Evolutionary conservation across 2,113 vertebrate species (phyloP).

Genomic region (Hipposideros armiger): DNA sequence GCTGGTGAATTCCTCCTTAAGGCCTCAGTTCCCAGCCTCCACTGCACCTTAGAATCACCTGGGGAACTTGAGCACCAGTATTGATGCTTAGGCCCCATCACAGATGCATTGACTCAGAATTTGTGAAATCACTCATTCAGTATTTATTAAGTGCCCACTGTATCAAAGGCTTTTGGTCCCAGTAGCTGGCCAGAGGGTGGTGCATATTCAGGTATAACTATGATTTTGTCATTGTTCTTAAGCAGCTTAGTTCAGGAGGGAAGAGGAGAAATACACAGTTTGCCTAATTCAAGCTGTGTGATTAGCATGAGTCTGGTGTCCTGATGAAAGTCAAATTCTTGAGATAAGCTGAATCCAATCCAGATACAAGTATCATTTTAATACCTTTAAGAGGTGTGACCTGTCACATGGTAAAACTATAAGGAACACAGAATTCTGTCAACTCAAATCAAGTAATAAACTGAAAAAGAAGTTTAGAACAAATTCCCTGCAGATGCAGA

Average conservation of each 20-base stretch:
- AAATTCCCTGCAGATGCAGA: neutral
- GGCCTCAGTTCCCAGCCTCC: neutral
- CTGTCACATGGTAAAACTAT: neutral
- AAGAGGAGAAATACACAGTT: neutral
- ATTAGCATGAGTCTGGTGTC: neutral
- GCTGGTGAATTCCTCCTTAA: fast-evolving
- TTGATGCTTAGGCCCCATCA: neutral
- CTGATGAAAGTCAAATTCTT: neutral
- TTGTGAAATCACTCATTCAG: neutral
- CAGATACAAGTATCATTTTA: neutral
- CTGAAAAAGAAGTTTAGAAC: neutral
- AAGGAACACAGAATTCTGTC: neutral
- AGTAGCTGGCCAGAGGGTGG: neutral
- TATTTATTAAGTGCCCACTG: neutral
- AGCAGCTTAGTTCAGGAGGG: neutral
- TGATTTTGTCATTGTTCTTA: neutral
- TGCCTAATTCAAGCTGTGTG: neutral
- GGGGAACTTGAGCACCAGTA: neutral
- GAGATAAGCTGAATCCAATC: neutral
- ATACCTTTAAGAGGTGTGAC: neutral
- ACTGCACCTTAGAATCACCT: fast-evolving
- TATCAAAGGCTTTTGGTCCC: neutral
- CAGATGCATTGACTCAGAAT: neutral
- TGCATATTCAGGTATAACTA: neutral
- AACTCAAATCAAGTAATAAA: neutral